Base-by-base conservation (phyloP, 1,140 invertebrate species). In the Rhopalosiphum maidis region DNA sequence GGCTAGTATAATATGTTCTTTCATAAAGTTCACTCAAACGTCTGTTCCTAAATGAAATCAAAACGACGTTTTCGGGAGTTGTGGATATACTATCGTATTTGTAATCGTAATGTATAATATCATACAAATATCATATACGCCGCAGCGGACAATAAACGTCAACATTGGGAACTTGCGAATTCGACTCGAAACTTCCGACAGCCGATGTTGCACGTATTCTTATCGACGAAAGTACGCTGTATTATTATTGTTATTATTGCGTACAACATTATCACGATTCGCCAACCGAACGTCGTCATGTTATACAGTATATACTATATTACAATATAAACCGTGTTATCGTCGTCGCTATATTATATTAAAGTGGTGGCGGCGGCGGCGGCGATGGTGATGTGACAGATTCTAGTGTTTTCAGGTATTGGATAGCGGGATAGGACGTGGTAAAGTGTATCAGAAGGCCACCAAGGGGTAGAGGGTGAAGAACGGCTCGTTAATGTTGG, bases 371-470 rank as follows among this genome's bases (percentile, higher is more conserved):
- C 30, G 30, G 30, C 2, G 9, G 55, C 15, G 30, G 15, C 60
- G 11, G 30, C 7, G 7, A 23, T 37, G 43, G 43, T 35, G n/a
- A 88, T 48, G 30, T 88, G 86, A 88, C 86, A 51, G 86, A 22
- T 90, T 60, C 54, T 60, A 90, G 22, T 90, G 54, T 37, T 55
- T 90, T 55, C n/a, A 41, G 51, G 87, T 89, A 35, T n/a, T 85
- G 82, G 22, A 22, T 8, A 8, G 37, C 35, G 23, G 21, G 18
- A 9, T 89, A 85, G 23, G 51, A 51, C 23, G 35, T 18, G 6
- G 41, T n/a, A 87, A 18, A 30, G 15, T 46, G 86, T 46, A 23
- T 46, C 9, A 37, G 11, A 25, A 11, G 23, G 41, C 35, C 8
- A 9, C 37, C 9, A n/a, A n/a, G 30, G 83, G 21, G 9, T 11